Conservation (phyloP, 2,888 invertebrate genomes). For the Dastarcus helophoroides region DNA sequence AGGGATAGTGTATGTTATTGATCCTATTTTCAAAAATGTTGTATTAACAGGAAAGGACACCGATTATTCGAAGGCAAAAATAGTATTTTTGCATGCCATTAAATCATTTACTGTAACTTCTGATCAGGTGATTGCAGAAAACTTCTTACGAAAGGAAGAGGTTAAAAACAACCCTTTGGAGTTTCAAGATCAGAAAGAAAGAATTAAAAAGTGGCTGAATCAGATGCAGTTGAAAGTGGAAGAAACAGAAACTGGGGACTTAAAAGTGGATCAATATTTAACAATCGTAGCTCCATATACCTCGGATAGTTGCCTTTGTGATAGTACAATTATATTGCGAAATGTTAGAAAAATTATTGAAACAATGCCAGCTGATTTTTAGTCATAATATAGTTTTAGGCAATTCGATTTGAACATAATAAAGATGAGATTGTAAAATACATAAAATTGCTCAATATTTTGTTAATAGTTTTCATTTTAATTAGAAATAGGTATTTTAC, state of each 20-base stretch:
- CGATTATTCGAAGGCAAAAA: conserved; percentile 8
- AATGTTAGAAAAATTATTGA: conserved; percentile 30
- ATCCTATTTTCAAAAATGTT: conserved; percentile 29
- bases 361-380: conserved; percentile 27
- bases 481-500: too few relatives aligned
- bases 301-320: conserved; percentile 30
- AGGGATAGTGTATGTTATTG: conserved; percentile 29
- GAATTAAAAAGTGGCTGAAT: conserved; percentile 30
- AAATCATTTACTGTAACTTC: conserved; percentile 20
- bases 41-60: conserved; percentile 21
- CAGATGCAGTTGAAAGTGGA: conserved; percentile 30
- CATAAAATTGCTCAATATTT: too few relatives aligned
- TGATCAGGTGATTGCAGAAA: conserved; percentile 16
- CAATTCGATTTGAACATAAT: too few relatives aligned
- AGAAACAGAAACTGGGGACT: conserved; percentile 26
- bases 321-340: conserved; percentile 33
- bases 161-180: conserved; percentile 9
- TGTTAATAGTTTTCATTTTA: too few relatives aligned
- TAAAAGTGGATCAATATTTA: conserved; percentile 31
- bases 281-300: conserved; percentile 34
- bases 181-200: conserved; percentile 15
- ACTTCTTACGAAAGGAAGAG: conserved; percentile 7
- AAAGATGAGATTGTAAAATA: too few relatives aligned
- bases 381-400: too few relatives aligned
- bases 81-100: conserved; percentile 22